Percentiles rank a stretch among this genome's conserved stretches.
Conservation (phyloP, 2,113 vertebrate genomes). For the Pimephales promelas region DNA sequence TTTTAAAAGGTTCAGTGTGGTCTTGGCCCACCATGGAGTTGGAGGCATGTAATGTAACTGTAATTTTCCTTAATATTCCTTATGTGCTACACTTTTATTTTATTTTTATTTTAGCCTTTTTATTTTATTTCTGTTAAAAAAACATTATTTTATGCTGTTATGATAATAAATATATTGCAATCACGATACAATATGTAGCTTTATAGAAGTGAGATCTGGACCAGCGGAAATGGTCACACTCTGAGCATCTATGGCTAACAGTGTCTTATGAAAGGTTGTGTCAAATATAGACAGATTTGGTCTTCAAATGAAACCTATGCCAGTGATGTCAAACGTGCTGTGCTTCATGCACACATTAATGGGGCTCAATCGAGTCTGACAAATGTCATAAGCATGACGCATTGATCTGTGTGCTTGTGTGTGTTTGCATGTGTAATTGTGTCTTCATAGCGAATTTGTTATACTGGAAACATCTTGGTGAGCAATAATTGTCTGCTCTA, state of each 20-base stretch:
- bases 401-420: slow-evolving; percentile 38
- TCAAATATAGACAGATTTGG: slow-evolving; percentile 3
- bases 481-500: slow-evolving; percentile 34
- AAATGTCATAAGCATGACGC: slow-evolving; percentile 34
- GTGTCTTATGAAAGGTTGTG: not conserved
- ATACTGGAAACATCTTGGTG: slow-evolving; percentile 26
- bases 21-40: not conserved
- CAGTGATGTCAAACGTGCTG: not conserved
- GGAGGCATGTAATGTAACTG: not conserved
- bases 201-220: not conserved
- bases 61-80: no score
- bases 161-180: no score
- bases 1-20: not conserved
- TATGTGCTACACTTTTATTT: no score
- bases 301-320: not conserved
- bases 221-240: no score
- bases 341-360: slow-evolving; percentile 31
- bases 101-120: no score
- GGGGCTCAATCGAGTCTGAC: slow-evolving; percentile 2
- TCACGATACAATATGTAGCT: not conserved
- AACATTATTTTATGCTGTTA: no score
- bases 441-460: slow-evolving; percentile 28
- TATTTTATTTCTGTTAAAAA: no score
- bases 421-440: slow-evolving; percentile 35
- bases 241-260: not conserved